Base-by-base conservation (phyloP, 2,113 vertebrate species). In the Charadrius vociferus region DNA sequence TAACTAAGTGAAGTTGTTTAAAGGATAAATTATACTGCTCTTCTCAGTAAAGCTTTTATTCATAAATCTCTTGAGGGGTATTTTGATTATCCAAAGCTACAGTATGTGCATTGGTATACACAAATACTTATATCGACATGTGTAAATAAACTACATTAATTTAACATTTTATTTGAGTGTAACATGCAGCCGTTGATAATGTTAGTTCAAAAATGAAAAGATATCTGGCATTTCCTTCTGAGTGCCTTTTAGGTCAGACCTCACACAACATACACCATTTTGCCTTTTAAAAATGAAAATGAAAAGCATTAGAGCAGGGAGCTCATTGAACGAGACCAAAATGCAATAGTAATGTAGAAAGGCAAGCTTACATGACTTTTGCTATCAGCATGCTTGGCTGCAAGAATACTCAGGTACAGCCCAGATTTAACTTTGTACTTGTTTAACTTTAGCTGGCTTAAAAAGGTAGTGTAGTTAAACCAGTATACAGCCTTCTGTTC, bases 11-110 rank as follows among this genome's bases (percentile, higher is more conserved):
- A 81, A 94, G 52, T 77, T 94, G 36, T 91, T 92, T 75, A 63
- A 70, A 59, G 52, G 53, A 85, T 82, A 68, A 89, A 89, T 94
- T 75, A 45, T 49, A 9, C 49, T 91, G 43, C 29, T 84, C 30
- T 92, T 56, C 62, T 79, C 84, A 92, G 78, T 52, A 68, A 92
- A 81, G 36, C 39, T 91, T 95, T 74, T 82, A 67, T 81, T 92
- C 61, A 41, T 53, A 85, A 36, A 55, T 89, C 41, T 67, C 47
- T 71, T 79, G 53, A 90, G 21, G 29, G 21, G 5, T 79, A 41
- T 93, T 96, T 79, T 95, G 36, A 71, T 90, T 94, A 90, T 79
- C 70, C 45, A 77, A 77, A 90, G 34, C 45, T 78, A 23, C 34
- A 22, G 9, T 34, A 23, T 81, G 14, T 17, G 10, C n/a, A 10